Evolutionary conservation across 2,888 invertebrate genomes (phyloP).

Genomic region (Himalopsyche anomala): DNA sequence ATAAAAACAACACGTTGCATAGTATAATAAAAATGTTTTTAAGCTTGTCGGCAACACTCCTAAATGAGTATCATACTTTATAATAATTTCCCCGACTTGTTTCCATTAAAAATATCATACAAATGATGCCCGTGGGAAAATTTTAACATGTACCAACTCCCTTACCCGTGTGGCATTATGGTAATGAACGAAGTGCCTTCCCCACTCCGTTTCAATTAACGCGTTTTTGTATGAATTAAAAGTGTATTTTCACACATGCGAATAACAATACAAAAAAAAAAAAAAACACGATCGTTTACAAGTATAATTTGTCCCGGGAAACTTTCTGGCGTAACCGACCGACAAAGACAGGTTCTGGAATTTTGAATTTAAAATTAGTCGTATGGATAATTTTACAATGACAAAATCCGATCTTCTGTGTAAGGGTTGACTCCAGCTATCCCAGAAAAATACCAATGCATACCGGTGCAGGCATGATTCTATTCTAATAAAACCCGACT

Average conservation of each 20-base stretch:
- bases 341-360: too few relatives aligned
- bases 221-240: not conserved
- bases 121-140: not conserved
- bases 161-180: not conserved
- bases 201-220: not conserved
- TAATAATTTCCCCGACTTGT: conserved; percentile 6
- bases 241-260: not conserved
- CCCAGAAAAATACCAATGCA: too few relatives aligned
- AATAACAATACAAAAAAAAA: not conserved
- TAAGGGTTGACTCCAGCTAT: too few relatives aligned
- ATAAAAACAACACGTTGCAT: not conserved
- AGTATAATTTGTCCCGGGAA: too few relatives aligned
- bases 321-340: too few relatives aligned
- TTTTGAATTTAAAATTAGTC: too few relatives aligned
- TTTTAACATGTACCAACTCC: not conserved
- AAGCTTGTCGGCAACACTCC: not conserved
- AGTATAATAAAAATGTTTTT: not conserved
- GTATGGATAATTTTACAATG: too few relatives aligned
- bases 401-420: too few relatives aligned
- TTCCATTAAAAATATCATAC: conserved; percentile 1
- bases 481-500: too few relatives aligned
- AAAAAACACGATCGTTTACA: too few relatives aligned
- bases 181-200: not conserved
- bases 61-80: conserved; percentile 10
- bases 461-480: too few relatives aligned